Evolutionary conservation across 1,140 invertebrate species (phyloP), one percentile per base, ranked within the genome.

Genomic region (Metaphire vulgaris): DNA sequence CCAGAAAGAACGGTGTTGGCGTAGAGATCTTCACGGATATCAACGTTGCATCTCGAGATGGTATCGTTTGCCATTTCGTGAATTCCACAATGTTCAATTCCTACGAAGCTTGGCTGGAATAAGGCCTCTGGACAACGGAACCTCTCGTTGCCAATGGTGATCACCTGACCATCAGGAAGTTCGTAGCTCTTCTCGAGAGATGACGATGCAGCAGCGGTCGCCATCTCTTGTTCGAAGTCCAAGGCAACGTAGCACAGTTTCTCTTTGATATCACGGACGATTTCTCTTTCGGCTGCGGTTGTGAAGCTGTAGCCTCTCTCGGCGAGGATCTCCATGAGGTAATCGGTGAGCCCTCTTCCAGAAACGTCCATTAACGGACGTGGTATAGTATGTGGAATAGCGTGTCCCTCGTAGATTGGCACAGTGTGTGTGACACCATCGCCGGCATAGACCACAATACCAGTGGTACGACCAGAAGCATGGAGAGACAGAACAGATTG

Each of bases 281-380:
- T n/a, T n/a, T n/a, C n/a, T n/a, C n/a, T n/a, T n/a, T n/a, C n/a
- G n/a, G n/a, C n/a, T n/a, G n/a, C n/a, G n/a, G n/a, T n/a, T n/a
- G n/a, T n/a, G n/a, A n/a, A n/a, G n/a, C n/a, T n/a, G n/a, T n/a
- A n/a, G n/a, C n/a, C n/a, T n/a, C n/a, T n/a, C n/a, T n/a, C n/a
- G n/a, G n/a, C n/a, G 94, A 92, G 89, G 87, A 96, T 95, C 88
- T 95, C 94, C 92, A 94, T 94, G 81, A 95, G 89, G 88, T 95
- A 95, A 86, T 94, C 92, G 79, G 93, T 95, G 81, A 95, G 88
- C 87, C 95, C 93, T 78, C 93, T 90, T 83, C 93, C 93, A 82
- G 93, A 92, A 87, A 95, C 89, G 87, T 95, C 92, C 87, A 94
- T 92, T 89, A 92, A 90, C 74, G 92, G 89, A 95, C 96, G 86